Evolutionary conservation across 37 sponge, comb jelly and placozoan species (phyloP).

Genomic region (Trichoplax adhaerens): DNA sequence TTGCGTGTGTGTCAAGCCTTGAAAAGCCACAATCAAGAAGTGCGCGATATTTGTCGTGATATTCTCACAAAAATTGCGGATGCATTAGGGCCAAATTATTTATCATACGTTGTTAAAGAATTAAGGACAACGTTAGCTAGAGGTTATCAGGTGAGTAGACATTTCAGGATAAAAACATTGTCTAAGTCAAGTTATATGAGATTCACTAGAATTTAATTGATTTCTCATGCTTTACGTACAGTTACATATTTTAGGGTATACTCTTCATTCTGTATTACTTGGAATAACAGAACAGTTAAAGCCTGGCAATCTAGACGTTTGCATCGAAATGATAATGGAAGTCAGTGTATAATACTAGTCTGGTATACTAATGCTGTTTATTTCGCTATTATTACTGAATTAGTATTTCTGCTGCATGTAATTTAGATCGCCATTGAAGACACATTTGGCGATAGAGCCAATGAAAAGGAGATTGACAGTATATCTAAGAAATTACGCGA

Average conservation of each 20-base stretch:
- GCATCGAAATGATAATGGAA: conserved; percentile 26
- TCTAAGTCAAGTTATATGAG: no score
- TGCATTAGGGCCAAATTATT: conserved; percentile 47
- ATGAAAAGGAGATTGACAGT: no score
- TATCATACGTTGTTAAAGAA: conserved; percentile 50
- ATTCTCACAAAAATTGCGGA: conserved; percentile 63
- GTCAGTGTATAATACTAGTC: neutral
- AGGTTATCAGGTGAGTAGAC: conserved; percentile 59
- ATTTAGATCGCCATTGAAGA: no score
- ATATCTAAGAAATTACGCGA: no score
- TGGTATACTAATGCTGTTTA: no score
- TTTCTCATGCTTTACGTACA: neutral
- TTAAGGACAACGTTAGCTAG: conserved; percentile 52
- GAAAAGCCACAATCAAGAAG: conserved; percentile 43
- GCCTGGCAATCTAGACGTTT: conserved; percentile 60
- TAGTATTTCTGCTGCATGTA: no score
- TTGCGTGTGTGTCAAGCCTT: conserved; percentile 57
- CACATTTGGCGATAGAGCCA: no score
- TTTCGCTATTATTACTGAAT: no score
- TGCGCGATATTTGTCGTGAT: conserved; percentile 42
- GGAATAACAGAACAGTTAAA: conserved; percentile 31
- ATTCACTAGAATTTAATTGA: no score
- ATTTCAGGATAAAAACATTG: no score
- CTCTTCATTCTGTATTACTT: conserved; percentile 43
- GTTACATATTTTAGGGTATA: conserved; percentile 71